Conservation (phyloP, 2,113 vertebrate genomes). For the Syrmaticus mikado region DNA sequence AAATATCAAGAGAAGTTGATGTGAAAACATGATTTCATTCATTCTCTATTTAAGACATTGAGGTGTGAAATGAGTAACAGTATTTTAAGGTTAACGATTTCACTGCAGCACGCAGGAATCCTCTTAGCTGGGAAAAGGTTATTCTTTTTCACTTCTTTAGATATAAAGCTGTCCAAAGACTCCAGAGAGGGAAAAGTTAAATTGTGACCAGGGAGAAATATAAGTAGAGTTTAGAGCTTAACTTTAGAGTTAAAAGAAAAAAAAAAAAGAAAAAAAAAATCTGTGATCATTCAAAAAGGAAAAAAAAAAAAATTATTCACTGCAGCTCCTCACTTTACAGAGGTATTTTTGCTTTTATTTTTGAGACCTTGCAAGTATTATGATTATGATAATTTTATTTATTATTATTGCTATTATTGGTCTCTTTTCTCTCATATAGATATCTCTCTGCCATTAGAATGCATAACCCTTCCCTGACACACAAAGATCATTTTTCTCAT, state of each 20-base stretch:
- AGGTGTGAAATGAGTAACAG: constrained; percentile 23
- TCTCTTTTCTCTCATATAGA: neutral
- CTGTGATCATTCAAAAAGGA: neutral
- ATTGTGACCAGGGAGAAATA: constrained; percentile 13
- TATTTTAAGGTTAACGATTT: constrained; percentile 41
- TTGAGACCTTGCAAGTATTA: neutral
- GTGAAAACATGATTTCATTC: constrained; percentile 36
- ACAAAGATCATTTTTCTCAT: neutral
- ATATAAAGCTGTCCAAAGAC: constrained; percentile 23
- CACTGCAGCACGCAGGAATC: neutral
- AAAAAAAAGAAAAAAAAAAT: no score
- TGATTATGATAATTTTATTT: neutral
- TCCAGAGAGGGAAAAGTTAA: constrained; percentile 10
- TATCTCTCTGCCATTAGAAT: neutral
- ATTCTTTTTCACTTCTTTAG: constrained; percentile 27
- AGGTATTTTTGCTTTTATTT: neutral
- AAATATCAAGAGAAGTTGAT: constrained; percentile 9
- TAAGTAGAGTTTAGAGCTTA: neutral
- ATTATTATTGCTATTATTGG: neutral
- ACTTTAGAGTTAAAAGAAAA: no score
- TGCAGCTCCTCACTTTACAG: neutral
- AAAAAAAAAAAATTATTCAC: neutral
- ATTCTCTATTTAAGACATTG: constrained; percentile 25
- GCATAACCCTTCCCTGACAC: neutral
- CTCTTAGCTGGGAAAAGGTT: neutral